Evolutionary conservation across 37 sponge, comb jelly and placozoan species (phyloP).

Genomic region (Diacarnus erythraeanus): DNA sequence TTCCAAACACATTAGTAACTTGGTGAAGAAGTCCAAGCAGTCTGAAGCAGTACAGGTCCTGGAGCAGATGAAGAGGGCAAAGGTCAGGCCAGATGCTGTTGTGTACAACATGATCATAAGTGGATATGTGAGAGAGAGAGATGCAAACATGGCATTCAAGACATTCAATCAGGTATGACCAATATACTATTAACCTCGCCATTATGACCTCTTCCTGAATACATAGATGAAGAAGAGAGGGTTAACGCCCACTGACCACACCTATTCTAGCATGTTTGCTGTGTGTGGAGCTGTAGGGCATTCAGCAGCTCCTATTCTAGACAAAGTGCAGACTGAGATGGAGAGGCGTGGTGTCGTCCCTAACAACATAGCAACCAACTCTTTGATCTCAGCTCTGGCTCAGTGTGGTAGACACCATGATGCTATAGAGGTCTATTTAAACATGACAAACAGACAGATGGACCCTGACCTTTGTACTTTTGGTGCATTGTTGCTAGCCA

Average conservation of each 20-base stretch:
- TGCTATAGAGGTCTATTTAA: constrained; percentile 34
- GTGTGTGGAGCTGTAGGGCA: constrained; percentile 59
- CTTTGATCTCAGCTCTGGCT: constrained; percentile 53
- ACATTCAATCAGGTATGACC: constrained; percentile 63
- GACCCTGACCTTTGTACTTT: constrained; percentile 56
- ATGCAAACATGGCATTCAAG: constrained; percentile 51
- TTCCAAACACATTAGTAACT: constrained; percentile 20
- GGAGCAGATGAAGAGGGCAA: constrained; percentile 37
- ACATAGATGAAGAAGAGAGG: constrained; percentile 68
- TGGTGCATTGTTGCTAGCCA: constrained; percentile 37
- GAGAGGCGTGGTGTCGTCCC: constrained; percentile 53
- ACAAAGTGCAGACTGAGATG: constrained; percentile 54
- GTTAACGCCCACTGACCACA: constrained; percentile 52
- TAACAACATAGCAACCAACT: constrained; percentile 55
- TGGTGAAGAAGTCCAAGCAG: constrained; percentile 38
- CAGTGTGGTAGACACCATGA: constrained; percentile 34
- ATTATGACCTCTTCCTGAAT: no score
- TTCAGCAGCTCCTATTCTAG: constrained; percentile 1
- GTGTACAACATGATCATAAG: constrained; percentile 61
- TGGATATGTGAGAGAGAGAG: constrained; percentile 35
- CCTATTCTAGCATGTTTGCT: constrained; percentile 65
- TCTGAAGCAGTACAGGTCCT: constrained; percentile 55
- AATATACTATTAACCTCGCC: neutral
- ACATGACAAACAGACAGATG: constrained; percentile 23
- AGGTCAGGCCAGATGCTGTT: constrained; percentile 25